phyloP scores from a whole-genome alignment of 2,888 invertebrate species.

The Serrognathus titanus region DNA sequence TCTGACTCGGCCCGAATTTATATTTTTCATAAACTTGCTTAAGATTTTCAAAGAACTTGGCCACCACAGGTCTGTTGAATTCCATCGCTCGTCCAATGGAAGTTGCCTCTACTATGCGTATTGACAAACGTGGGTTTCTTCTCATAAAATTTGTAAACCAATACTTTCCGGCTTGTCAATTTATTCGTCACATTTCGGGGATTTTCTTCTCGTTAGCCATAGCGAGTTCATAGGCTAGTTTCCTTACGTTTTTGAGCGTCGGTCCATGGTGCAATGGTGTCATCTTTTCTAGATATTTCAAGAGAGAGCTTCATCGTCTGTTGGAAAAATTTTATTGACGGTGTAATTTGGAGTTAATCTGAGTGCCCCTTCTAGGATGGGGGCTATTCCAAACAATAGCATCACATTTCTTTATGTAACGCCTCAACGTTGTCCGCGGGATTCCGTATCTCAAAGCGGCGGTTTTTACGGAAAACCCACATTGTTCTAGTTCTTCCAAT shows the following conservation, averaged over 20 bases:
- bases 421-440: not conserved
- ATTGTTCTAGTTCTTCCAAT: not conserved
- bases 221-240: no score
- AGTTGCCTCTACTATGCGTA: not conserved
- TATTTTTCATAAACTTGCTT: not conserved
- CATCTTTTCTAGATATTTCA: not conserved
- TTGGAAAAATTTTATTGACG: not conserved
- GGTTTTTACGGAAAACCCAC: no score
- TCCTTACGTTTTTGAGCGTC: not conserved
- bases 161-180: not conserved
- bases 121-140: not conserved
- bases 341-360: slow-evolving; percentile 1
- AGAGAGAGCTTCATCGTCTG: not conserved
- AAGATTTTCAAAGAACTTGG: slow-evolving; percentile 1
- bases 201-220: not conserved
- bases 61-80: slow-evolving; percentile 1
- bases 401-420: not conserved
- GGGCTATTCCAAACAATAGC: not conserved
- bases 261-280: not conserved
- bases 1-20: not conserved
- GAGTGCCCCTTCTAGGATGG: not conserved
- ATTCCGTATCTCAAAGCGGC: no score
- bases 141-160: not conserved
- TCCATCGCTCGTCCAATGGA: not conserved
- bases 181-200: not conserved